Evolutionary conservation across 2,113 vertebrate genomes (phyloP).

Genomic region (Nycticorax nycticorax): DNA sequence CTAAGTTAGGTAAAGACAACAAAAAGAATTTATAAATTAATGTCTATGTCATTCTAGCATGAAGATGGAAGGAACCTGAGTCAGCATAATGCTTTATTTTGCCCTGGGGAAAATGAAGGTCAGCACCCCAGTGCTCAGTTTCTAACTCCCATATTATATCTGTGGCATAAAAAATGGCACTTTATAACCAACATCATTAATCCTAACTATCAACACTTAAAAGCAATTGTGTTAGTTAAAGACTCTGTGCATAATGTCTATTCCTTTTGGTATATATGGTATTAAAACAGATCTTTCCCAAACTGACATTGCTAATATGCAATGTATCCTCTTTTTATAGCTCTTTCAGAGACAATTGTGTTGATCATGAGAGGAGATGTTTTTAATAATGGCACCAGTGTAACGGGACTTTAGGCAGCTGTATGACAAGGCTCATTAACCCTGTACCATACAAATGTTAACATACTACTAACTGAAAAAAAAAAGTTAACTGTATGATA

Average conservation of each 20-base stretch:
- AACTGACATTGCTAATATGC: not conserved
- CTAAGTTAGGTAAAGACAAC: not conserved
- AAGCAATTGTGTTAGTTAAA: constrained; percentile 1
- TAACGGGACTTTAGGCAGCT: not conserved
- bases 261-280: not conserved
- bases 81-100: not conserved
- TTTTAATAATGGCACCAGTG: not conserved
- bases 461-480: not conserved
- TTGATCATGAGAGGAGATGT: not conserved
- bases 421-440: not conserved
- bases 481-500: not conserved
- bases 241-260: not conserved
- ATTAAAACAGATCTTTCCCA: not conserved
- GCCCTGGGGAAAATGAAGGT: not conserved
- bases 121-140: not conserved
- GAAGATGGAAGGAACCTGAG: not conserved
- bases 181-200: not conserved
- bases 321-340: not conserved
- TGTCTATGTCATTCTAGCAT: not conserved
- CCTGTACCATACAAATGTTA: not conserved
- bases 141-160: not conserved
- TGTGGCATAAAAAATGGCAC: not conserved
- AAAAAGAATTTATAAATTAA: not conserved
- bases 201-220: not conserved
- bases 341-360: not conserved